Base-by-base conservation (phyloP, 1,140 invertebrate species). In the Uloborus diversus region DNA sequence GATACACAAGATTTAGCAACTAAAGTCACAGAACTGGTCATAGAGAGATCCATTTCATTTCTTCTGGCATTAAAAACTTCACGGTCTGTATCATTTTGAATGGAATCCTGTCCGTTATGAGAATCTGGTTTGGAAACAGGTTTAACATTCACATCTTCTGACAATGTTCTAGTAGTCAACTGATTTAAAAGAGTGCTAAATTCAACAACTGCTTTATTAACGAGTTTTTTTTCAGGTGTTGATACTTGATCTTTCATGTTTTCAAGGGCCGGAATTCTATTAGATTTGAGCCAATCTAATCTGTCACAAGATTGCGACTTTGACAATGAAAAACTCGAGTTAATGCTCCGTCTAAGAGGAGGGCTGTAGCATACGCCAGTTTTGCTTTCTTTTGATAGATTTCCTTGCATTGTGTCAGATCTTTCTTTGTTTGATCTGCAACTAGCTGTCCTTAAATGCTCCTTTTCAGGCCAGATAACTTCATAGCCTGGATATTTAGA, bases 401-500 rank as follows among this genome's bases (percentile, higher is more conserved):
- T n/a, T 17, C 17, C 2, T 20, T 7, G 23, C 32, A 17, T 30
- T 68, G 53, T 4, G 33, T 23, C 14, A n/a, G 5, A 14, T 28
- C 27, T 47, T 25, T 1, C 17, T 53, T 56, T 37, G 20, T 5
- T 30, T 28, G 9, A 35, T 49, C 32, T 56, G 13, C 1, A 25
- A 59, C 17, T 17, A 59, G 27, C 14, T 53, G n/a, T n/a, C 20
- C 35, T 30, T 7, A 30, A 0, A 27, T 59, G 28, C 3, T 42
- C 17, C 27, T 35, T 23, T 57, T 70, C 59, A 3, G 79, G 79
- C 79, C 79, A 80, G 35, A 80, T 80, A 20, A 71, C 61, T 49
- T 80, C 79, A 65, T 80, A 80, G 25, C 79, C 79, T 17, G 79
- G 57, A 25, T 53, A 65, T 47, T 73, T 80, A 23, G 65, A 80